A percentile compares a stretch with the other conserved stretches of the same genome.
Conservation (phyloP, 2,797 vertebrate species). For the Sardinella longiceps region DNA sequence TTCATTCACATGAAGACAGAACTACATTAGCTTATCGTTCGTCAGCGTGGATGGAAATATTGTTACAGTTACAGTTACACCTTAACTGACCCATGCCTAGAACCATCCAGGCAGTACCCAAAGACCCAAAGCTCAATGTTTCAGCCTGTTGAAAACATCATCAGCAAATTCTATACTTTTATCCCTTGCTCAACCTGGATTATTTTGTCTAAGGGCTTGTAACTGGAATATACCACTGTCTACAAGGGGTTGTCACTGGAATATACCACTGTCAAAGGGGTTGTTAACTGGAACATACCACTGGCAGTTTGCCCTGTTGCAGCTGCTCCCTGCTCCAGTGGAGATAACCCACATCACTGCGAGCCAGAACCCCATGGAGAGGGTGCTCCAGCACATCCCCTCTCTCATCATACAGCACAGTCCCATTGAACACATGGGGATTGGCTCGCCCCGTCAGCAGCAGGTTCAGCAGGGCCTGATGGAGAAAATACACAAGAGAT, state of each 20-base stretch:
- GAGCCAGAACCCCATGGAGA: slow-evolving; percentile 70
- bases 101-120: background rate
- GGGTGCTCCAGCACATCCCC: slow-evolving; percentile 57
- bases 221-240: too few species aligned
- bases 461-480: slow-evolving; percentile 82
- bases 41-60: too few species aligned
- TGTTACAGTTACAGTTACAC: too few species aligned
- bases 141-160: background rate
- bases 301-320: slow-evolving; percentile 57
- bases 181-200: too few species aligned
- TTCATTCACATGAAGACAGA: too few species aligned
- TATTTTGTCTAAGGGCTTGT: too few species aligned
- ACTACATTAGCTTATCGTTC: too few species aligned
- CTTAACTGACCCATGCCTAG: background rate
- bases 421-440: slow-evolving; percentile 77
- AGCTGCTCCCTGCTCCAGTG: slow-evolving; percentile 70
- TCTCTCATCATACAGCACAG: slow-evolving; percentile 50
- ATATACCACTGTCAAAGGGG: background rate
- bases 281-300: slow-evolving; percentile 57
- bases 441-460: slow-evolving; percentile 80
- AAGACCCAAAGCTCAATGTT: background rate
- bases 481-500: background rate
- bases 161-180: too few species aligned
- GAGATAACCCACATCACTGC: slow-evolving; percentile 80
- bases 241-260: too few species aligned